These are phyloP conservation scores for Rhagonycha fulva DNA, from an alignment of 2,888 invertebrate genomes.

Conservation along the genomic window DNA sequence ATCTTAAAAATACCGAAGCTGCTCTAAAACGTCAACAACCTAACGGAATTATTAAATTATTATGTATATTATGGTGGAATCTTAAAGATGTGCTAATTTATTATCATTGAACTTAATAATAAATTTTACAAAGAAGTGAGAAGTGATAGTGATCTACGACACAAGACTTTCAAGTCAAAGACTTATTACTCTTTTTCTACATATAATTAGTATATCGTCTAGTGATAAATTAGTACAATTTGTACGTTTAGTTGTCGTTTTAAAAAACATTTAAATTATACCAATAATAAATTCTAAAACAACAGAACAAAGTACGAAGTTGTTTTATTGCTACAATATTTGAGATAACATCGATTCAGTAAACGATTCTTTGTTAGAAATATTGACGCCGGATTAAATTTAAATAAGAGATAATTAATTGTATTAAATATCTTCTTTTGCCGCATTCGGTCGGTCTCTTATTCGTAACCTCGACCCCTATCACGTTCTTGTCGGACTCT, in stretches of 20 bases:
- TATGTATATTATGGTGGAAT: conserved; percentile 4
- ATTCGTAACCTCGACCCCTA: no score
- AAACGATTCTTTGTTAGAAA: not conserved
- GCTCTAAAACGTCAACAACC: conserved; percentile 8
- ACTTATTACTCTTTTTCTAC: conserved; percentile 1
- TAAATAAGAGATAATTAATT: not conserved
- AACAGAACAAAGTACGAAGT: not conserved
- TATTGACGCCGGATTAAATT: not conserved
- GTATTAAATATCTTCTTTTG: not conserved
- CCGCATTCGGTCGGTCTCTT: not conserved
- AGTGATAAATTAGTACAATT: conserved; percentile 1
- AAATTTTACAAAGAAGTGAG: not conserved
- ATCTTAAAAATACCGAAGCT: conserved; percentile 17
- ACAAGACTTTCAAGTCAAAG: not conserved
- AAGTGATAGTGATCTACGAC: conserved; percentile 1
- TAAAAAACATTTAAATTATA: not conserved
- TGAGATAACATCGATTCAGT: not conserved
- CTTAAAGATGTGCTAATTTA: conserved; percentile 4
- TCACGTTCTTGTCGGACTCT: no score
- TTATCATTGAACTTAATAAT: conserved; percentile 1
- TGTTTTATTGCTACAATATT: not conserved
- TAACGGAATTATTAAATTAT: conserved; percentile 16
- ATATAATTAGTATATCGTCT: not conserved
- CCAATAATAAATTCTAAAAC: not conserved
- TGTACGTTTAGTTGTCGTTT: not conserved